Percentiles rank a stretch among this genome's conserved stretches.
Conservation (phyloP, 2,113 vertebrate species). For the Trichomycterus rosablanca region DNA sequence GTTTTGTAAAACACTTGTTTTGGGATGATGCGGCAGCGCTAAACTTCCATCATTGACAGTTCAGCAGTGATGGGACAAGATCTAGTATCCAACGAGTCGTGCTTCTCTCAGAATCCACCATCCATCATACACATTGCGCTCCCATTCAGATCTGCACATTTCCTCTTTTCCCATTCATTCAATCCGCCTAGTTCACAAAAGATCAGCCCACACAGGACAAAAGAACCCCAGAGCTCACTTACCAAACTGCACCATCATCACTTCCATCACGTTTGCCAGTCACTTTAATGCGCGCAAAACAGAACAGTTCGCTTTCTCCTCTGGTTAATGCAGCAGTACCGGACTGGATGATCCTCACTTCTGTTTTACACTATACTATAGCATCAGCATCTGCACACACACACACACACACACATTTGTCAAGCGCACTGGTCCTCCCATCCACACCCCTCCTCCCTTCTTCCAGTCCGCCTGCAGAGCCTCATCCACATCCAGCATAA, state of each 20-base stretch:
- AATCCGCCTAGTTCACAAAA: slow-evolving; percentile 24
- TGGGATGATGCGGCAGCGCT: not conserved
- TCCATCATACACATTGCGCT: not conserved
- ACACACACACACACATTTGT: too few species aligned
- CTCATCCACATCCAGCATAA: too few species aligned
- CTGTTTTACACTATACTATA: too few species aligned
- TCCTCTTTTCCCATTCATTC: slow-evolving; percentile 37
- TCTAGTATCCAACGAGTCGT: slow-evolving; percentile 8
- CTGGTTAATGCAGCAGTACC: not conserved
- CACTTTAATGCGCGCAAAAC: not conserved
- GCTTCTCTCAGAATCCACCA: not conserved
- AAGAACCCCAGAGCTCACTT: slow-evolving; percentile 22
- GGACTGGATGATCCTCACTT: not conserved
- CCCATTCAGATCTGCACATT: slow-evolving; percentile 29
- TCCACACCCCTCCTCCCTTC: not conserved
- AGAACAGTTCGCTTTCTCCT: not conserved
- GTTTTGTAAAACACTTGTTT: not conserved
- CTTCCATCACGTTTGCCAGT: not conserved
- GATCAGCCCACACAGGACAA: slow-evolving; percentile 35
- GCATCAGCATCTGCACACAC: too few species aligned
- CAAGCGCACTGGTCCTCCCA: slow-evolving; percentile 2
- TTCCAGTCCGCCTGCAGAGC: too few species aligned
- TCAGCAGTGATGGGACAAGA: too few species aligned
- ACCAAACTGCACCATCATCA: slow-evolving; percentile 26
- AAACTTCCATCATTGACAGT: slow-evolving; percentile 46